Percentiles rank a stretch among this genome's conserved stretches.
phyloP scores from a whole-genome alignment of 2,113 vertebrate genomes.

The Xenus cinereus region DNA sequence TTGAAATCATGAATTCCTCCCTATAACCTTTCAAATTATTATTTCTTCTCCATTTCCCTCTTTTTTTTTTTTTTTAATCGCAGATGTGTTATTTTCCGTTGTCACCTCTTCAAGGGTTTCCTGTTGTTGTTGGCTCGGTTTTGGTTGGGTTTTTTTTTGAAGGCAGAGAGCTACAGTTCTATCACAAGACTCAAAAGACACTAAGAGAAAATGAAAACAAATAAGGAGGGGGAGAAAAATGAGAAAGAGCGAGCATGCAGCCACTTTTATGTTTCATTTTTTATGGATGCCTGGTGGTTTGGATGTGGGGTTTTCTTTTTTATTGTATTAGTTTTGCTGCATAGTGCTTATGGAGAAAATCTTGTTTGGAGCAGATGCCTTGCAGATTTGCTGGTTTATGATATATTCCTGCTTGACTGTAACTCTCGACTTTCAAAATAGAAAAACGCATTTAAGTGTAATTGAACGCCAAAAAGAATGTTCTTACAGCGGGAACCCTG shows the following conservation, averaged over 20 bases:
- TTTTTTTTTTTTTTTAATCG: constrained; percentile 43
- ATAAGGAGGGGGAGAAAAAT: constrained; percentile 29
- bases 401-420: constrained; percentile 16
- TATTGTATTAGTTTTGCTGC: constrained; percentile 34
- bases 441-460: constrained; percentile 49
- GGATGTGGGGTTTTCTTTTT: constrained; percentile 25
- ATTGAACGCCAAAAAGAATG: constrained; percentile 25
- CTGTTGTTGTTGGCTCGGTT: not conserved
- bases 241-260: not conserved
- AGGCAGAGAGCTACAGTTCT: constrained; percentile 14
- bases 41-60: constrained; percentile 36
- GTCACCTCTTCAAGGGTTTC: constrained; percentile 18
- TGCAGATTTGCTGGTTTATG: constrained; percentile 39
- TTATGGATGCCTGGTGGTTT: constrained; percentile 58
- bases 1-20: constrained; percentile 48
- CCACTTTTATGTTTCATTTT: constrained; percentile 46
- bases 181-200: constrained; percentile 31
- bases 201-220: constrained; percentile 57
- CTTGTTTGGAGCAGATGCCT: not conserved
- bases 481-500: constrained; percentile 12
- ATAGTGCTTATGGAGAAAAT: constrained; percentile 38
- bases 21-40: constrained; percentile 34
- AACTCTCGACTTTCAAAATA: constrained; percentile 14
- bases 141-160: not conserved
- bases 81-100: constrained; percentile 29